Percentiles rank a stretch among this genome's conserved stretches.
Evolutionary conservation across 2,113 vertebrate species (phyloP).

Genomic region (Burhinus bistriatus): DNA sequence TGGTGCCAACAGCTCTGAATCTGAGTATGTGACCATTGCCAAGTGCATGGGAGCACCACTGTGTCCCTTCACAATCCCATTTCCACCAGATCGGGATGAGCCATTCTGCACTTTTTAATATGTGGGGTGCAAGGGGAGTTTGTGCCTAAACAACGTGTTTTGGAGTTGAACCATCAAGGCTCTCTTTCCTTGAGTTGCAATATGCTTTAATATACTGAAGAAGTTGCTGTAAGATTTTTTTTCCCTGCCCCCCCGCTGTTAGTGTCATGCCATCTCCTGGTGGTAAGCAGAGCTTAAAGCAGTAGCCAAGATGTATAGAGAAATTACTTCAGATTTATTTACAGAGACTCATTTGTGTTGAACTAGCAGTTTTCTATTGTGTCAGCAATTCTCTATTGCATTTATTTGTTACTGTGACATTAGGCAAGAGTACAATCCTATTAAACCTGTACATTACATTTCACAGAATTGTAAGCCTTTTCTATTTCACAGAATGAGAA

Average conservation of each 20-base stretch:
- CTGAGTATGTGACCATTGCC: background rate
- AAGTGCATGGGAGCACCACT: background rate
- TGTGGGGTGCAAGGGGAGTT: background rate
- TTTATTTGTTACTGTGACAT: slow-evolving; percentile 74
- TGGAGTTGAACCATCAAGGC: background rate
- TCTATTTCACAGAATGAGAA: slow-evolving; percentile 61
- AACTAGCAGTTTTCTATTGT: slow-evolving; percentile 75
- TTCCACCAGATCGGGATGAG: background rate
- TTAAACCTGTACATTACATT: slow-evolving; percentile 77
- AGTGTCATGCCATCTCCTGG: background rate
- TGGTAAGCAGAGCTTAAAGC: slow-evolving; percentile 47
- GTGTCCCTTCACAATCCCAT: background rate
- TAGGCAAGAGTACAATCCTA: slow-evolving; percentile 76
- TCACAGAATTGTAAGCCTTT: slow-evolving; percentile 68
- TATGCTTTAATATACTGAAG: background rate
- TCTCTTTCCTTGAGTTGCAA: background rate
- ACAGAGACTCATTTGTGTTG: slow-evolving; percentile 74
- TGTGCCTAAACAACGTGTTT: background rate
- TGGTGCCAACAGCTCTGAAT: background rate
- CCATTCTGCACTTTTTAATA: background rate
- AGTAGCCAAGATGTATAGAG: slow-evolving; percentile 67
- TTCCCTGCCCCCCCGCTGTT: background rate
- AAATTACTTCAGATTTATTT: slow-evolving; percentile 78
- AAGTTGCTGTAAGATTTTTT: background rate
- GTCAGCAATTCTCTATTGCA: slow-evolving; percentile 76